Evolutionary conservation across 2,888 invertebrate species (phyloP).

Genomic region (Melanotus villosus): DNA sequence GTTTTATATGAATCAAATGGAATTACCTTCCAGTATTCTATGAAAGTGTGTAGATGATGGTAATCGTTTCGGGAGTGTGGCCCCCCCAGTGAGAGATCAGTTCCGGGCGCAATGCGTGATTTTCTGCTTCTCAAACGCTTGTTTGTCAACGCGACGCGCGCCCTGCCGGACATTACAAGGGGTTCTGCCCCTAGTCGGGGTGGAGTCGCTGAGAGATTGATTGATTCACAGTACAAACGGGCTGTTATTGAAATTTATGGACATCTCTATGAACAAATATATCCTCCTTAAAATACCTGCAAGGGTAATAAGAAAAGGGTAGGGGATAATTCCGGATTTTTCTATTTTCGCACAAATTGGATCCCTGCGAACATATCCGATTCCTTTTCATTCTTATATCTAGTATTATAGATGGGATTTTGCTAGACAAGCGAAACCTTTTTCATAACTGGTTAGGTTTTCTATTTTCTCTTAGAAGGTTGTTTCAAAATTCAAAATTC

Average conservation of each 20-base stretch:
- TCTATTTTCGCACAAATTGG: too few species aligned
- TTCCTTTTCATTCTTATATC: too few species aligned
- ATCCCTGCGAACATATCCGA: too few species aligned
- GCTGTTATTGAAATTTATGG: slow-evolving; percentile 51
- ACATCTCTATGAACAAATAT: slow-evolving; percentile 27
- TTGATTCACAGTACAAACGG: slow-evolving; percentile 55
- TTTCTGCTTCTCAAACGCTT: slow-evolving; percentile 64
- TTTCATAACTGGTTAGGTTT: too few species aligned
- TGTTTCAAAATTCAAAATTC: too few species aligned
- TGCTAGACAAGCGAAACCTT: too few species aligned
- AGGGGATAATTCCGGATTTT: too few species aligned
- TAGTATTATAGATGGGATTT: too few species aligned
- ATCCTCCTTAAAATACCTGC: slow-evolving; percentile 15
- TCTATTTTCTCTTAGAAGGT: too few species aligned
- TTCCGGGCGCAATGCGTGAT: slow-evolving; percentile 57
- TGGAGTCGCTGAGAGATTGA: slow-evolving; percentile 55
- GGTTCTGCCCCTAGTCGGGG: slow-evolving; percentile 47
- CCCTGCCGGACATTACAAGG: slow-evolving; percentile 57
- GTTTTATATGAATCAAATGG: too few species aligned
- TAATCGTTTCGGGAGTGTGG: slow-evolving; percentile 36
- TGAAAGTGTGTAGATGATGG: slow-evolving; percentile 6
- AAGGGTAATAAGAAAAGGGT: background rate
- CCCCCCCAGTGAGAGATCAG: slow-evolving; percentile 48
- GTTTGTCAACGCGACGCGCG: slow-evolving; percentile 62
- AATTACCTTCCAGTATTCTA: slow-evolving; percentile 12